Evolutionary conservation across 2,888 invertebrate genomes (phyloP).

Genomic region (Stomorhina lunata): DNA sequence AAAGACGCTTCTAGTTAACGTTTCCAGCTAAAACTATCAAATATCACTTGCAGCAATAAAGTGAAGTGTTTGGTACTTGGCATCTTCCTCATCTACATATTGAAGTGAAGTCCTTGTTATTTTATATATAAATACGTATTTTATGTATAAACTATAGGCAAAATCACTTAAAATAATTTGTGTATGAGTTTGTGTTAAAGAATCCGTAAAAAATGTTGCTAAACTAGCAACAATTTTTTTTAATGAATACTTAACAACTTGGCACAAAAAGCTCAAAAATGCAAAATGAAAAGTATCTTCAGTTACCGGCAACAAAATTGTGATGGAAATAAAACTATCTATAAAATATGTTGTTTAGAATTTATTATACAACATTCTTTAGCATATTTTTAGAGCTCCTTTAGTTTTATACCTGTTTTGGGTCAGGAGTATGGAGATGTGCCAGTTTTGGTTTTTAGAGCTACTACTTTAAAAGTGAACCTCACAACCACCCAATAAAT

Average conservation of each 20-base stretch:
- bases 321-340: slow-evolving; percentile 19
- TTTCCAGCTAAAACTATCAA: slow-evolving; percentile 55
- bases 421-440: too few relatives aligned
- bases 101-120: slow-evolving; percentile 10
- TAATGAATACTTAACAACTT: slow-evolving; percentile 60
- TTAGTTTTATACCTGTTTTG: too few relatives aligned
- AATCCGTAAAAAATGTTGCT: slow-evolving; percentile 20
- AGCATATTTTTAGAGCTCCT: too few relatives aligned
- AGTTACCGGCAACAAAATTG: background rate
- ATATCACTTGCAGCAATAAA: slow-evolving; percentile 48
- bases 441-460: background rate
- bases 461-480: slow-evolving; percentile 47
- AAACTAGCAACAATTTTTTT: slow-evolving; percentile 59
- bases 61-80: slow-evolving; percentile 31
- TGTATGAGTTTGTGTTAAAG: slow-evolving; percentile 13
- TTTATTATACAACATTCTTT: slow-evolving; percentile 7
- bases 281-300: background rate
- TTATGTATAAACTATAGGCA: background rate
- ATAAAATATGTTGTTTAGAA: slow-evolving; percentile 55
- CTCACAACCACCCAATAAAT: slow-evolving; percentile 56
- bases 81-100: slow-evolving; percentile 1
- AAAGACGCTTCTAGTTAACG: slow-evolving; percentile 2
- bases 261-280: background rate
- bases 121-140: too few relatives aligned
- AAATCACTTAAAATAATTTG: slow-evolving; percentile 46